Evolutionary conservation across 2,113 vertebrate species (phyloP).

Genomic region (Hippocampus guttulatus): DNA sequence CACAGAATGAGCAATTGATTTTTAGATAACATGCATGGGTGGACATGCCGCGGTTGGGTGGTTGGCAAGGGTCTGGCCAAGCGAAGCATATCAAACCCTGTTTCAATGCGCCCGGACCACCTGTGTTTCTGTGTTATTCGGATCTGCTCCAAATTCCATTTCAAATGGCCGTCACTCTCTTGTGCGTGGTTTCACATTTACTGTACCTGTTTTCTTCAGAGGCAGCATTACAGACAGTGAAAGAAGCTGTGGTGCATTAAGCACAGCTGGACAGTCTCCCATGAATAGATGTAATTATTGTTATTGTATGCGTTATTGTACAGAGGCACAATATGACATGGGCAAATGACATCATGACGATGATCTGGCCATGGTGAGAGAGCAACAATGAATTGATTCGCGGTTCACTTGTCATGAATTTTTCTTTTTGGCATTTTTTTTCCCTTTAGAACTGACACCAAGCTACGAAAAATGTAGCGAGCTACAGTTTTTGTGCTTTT

Average conservation of each 20-base stretch:
- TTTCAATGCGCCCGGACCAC: neutral
- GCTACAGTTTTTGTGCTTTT: too few relatives aligned
- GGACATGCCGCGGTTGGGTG: too few relatives aligned
- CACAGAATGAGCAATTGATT: slow-evolving; percentile 42
- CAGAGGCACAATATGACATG: neutral
- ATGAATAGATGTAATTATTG: slow-evolving; percentile 58
- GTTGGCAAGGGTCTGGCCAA: neutral
- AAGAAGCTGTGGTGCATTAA: slow-evolving; percentile 46
- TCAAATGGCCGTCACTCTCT: slow-evolving; percentile 9
- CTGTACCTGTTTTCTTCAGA: neutral
- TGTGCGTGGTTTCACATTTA: slow-evolving; percentile 4
- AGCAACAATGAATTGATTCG: neutral
- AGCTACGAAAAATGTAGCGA: too few relatives aligned
- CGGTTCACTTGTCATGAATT: neutral
- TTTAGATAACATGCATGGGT: neutral
- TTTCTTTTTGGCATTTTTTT: too few relatives aligned
- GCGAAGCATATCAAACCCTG: neutral
- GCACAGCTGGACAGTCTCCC: slow-evolving; percentile 32
- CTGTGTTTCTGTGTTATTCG: neutral
- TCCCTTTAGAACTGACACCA: too few relatives aligned
- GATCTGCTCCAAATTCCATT: slow-evolving; percentile 4
- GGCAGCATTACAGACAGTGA: slow-evolving; percentile 23
- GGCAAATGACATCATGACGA: neutral
- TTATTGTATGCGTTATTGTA: neutral
- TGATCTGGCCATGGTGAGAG: neutral